These are phyloP conservation scores for Aphelenchoides besseyi DNA, from an alignment of 1,140 invertebrate species.

Conservation along the genomic window DNA sequence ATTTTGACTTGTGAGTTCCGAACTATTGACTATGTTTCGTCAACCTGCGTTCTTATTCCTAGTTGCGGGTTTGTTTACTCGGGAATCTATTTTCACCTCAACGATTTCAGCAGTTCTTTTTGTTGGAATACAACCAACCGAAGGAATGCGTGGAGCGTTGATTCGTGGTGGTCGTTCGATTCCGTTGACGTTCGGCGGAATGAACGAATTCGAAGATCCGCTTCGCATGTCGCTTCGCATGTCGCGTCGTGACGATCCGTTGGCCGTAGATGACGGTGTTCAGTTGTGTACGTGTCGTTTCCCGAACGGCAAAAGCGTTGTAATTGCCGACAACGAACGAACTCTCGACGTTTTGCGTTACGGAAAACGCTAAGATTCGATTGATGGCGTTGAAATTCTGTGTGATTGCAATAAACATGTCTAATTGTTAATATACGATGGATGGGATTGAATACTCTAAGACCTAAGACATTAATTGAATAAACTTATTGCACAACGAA, in stretches of 20 bases:
- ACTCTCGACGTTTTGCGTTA: background rate
- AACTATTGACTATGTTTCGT: background rate
- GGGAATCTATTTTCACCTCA: too few species aligned
- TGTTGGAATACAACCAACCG: background rate
- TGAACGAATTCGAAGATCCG: background rate
- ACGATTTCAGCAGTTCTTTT: too few species aligned
- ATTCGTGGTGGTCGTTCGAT: conserved; percentile 6
- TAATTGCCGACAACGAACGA: background rate
- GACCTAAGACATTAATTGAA: too few species aligned
- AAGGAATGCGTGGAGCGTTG: background rate
- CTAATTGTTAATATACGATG: background rate
- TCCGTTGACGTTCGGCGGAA: background rate
- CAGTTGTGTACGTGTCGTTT: conserved; percentile 1
- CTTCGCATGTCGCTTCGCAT: background rate
- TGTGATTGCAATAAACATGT: background rate
- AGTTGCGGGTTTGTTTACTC: too few species aligned
- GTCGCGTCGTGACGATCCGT: background rate
- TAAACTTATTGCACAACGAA: background rate
- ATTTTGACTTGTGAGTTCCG: background rate
- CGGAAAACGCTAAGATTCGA: background rate
- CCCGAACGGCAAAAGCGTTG: background rate
- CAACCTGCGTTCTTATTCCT: background rate
- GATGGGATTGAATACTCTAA: too few species aligned
- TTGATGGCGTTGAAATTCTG: background rate
- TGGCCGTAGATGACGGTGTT: background rate